These are phyloP conservation scores for Sisor rabdophorus DNA, from an alignment of 2,113 vertebrate genomes.

Conservation along the genomic window DNA sequence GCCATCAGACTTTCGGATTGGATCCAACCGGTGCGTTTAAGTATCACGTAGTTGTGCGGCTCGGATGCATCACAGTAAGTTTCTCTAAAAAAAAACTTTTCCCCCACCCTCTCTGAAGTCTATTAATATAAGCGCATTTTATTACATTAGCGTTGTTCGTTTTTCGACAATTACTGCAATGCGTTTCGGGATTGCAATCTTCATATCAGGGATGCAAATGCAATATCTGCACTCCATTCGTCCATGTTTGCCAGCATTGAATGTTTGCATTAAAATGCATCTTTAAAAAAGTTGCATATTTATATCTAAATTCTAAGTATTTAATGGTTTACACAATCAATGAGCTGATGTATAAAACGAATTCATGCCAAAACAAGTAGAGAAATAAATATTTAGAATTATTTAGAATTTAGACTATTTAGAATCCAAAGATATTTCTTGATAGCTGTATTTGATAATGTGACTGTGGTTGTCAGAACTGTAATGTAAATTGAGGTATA, in stretches of 20 bases:
- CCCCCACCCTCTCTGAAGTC: not conserved
- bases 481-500: not conserved
- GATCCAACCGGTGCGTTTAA: not conserved
- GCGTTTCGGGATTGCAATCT: not conserved
- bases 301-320: not conserved
- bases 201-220: not conserved
- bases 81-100: constrained; percentile 6
- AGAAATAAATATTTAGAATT: too few relatives aligned
- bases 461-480: not conserved
- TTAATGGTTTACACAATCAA: not conserved
- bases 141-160: not conserved
- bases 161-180: not conserved
- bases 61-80: constrained; percentile 1
- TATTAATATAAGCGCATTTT: not conserved
- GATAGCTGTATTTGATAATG: not conserved
- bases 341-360: not conserved
- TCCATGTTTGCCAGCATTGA: not conserved
- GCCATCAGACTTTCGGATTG: not conserved
- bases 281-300: not conserved
- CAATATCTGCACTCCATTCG: not conserved
- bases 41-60: not conserved
- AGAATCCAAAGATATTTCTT: not conserved
- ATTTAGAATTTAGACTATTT: too few relatives aligned
- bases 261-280: not conserved
- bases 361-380: too few relatives aligned